phyloP scores from a whole-genome alignment of 2,888 invertebrate genomes.

The Mimumesa dahlbomi region DNA sequence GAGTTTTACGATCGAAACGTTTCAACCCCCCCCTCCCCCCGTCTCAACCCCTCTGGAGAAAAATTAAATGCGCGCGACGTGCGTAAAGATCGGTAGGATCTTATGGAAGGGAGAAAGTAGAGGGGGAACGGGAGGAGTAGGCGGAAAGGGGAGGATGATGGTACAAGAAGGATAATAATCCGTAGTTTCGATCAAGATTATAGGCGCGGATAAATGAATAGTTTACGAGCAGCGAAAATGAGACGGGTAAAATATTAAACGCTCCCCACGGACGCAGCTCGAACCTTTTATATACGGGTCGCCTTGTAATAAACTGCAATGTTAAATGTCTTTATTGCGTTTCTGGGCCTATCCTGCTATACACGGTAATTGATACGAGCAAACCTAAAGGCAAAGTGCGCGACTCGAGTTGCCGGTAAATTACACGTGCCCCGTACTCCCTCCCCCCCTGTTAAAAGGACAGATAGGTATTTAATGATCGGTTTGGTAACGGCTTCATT shows the following conservation, averaged over 20 bases:
- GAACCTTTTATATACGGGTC: slow-evolving; percentile 64
- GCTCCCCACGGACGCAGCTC: slow-evolving; percentile 59
- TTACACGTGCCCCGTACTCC: slow-evolving; percentile 57
- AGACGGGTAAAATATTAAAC: slow-evolving; percentile 77
- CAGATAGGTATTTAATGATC: slow-evolving; percentile 66
- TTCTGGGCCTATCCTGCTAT: slow-evolving; percentile 58
- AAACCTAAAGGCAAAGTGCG: slow-evolving; percentile 60
- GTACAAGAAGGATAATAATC: slow-evolving; percentile 76
- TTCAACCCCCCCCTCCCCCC: neutral
- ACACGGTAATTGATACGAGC: slow-evolving; percentile 66
- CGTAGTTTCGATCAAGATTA: slow-evolving; percentile 78
- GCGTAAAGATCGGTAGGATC: slow-evolving; percentile 55
- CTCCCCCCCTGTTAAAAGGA: slow-evolving; percentile 57
- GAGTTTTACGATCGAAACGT: slow-evolving; percentile 34
- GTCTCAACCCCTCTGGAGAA: slow-evolving; percentile 37
- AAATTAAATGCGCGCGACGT: slow-evolving; percentile 59
- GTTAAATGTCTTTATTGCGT: slow-evolving; percentile 69
- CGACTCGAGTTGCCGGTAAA: slow-evolving; percentile 57
- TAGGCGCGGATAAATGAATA: slow-evolving; percentile 80
- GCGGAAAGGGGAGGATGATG: slow-evolving; percentile 61
- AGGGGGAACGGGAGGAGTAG: slow-evolving; percentile 15
- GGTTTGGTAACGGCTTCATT: slow-evolving; percentile 63
- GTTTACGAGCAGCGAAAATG: slow-evolving; percentile 80
- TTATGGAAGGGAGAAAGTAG: slow-evolving; percentile 28
- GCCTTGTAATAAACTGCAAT: slow-evolving; percentile 65